Evolutionary conservation across 1,140 invertebrate species (phyloP), one percentile per base, ranked within the genome.

Genomic region (Drosophila nannoptera): DNA sequence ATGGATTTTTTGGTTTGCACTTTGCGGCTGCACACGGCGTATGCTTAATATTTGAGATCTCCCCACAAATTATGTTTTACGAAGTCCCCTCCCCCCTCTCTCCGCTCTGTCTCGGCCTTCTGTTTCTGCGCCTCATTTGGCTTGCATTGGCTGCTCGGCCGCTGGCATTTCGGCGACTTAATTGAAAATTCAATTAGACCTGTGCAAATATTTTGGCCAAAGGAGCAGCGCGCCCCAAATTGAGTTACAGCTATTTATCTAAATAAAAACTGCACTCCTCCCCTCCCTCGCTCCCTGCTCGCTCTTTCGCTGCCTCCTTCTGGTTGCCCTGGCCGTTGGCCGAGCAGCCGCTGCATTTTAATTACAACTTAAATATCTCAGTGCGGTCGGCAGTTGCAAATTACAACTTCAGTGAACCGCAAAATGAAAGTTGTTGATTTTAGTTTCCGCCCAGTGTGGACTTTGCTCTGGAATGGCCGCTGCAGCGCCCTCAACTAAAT

Each of bases 171-270:
- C 69, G 55, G 80, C 76, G 81, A 80, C 77, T 81, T 86, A 86
- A 86, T 84, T 86, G 81, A 86, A 86, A 86, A 86, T 86, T 86
- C 81, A 86, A 86, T 86, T 86, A 86, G 80, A 86, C 77, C 81
- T 86, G 81, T 72, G 77, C 84, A 86, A 86, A 86, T 86, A 86
- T 86, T 86, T 77, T 86, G 70, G 65, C 56, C 54, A 71, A 61
- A 58, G 46, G 58, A 67, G 65, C 73, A 63, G 68, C 58, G 73
- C 78, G 65, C 40, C 14, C 40, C 72, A 82, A 82, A 84, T 84
- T 83, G 76, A 84, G 80, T 83, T 81, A 83, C 75, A 78, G 63
- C 75, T 82, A 74, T 82, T 84, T 86, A 80, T 84, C 81, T 84
- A 84, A 86, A 84, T 81, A 86, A 84, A 72, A 54, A 67, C 42